phyloP scores from a whole-genome alignment of 1,140 invertebrate species.

The Metaphire vulgaris region DNA sequence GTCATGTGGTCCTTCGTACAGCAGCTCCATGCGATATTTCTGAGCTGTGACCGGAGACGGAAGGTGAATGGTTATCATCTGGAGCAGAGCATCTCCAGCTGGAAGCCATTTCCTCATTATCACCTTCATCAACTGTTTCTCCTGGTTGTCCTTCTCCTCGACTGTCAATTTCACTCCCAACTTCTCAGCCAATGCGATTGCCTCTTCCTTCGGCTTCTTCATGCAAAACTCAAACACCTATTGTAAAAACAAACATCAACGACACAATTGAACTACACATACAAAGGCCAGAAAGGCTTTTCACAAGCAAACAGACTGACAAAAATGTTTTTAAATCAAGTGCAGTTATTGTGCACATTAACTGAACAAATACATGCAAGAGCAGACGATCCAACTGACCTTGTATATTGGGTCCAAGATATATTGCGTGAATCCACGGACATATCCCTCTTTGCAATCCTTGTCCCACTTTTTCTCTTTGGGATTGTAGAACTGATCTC shows the following conservation, averaged over 20 bases:
- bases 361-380: too few species aligned
- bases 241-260: constrained; percentile 21
- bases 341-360: not conserved
- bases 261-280: too few species aligned
- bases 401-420: constrained; percentile 98
- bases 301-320: constrained; percentile 13
- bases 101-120: constrained; percentile 99
- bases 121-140: constrained; percentile 45
- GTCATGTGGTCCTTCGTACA: constrained; percentile 81
- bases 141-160: constrained; percentile 91
- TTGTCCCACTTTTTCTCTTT: constrained; percentile 88
- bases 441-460: constrained; percentile 74
- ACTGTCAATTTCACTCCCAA: constrained; percentile 83
- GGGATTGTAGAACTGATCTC: constrained; percentile 95
- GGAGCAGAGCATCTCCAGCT: constrained; percentile 96
- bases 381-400: too few species aligned
- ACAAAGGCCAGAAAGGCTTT: not conserved
- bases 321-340: not conserved
- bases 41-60: constrained; percentile 98
- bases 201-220: constrained; percentile 96
- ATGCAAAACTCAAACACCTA: constrained; percentile 92
- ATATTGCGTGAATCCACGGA: constrained; percentile 97
- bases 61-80: constrained; percentile 99
- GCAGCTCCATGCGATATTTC: constrained; percentile 98
- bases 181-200: constrained; percentile 66